Conservation (phyloP, 2,888 invertebrate species). For the Apamea epomidion region DNA sequence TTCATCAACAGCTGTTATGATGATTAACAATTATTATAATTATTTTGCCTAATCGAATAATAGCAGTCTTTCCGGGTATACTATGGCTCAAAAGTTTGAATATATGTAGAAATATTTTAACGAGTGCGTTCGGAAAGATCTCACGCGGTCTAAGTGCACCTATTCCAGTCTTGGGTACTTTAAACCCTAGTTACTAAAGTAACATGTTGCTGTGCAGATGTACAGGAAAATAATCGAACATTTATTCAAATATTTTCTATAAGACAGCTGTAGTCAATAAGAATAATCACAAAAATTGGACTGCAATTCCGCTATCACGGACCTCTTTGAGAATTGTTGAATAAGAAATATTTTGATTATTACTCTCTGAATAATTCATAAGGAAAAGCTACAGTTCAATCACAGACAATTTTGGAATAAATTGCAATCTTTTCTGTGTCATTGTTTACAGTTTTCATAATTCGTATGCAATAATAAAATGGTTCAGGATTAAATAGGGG, state of each 20-base stretch:
- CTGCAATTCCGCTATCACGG: constrained; percentile 16
- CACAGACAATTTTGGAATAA: constrained; percentile 45
- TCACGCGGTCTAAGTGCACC: background rate
- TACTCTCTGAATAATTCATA: constrained; percentile 21
- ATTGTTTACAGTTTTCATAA: constrained; percentile 30
- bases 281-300: constrained; percentile 5
- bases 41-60: constrained; percentile 38
- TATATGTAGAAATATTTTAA: constrained; percentile 6
- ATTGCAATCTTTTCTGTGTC: constrained; percentile 58
- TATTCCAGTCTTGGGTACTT: background rate
- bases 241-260: constrained; percentile 2
- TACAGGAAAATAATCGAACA: constrained; percentile 5
- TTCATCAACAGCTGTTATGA: background rate
- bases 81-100: constrained; percentile 47
- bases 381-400: constrained; percentile 29
- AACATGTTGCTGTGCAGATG: constrained; percentile 18
- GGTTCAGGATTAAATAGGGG: constrained; percentile 20
- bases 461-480: constrained; percentile 4
- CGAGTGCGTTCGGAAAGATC: constrained; percentile 19
- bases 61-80: constrained; percentile 57
- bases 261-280: background rate
- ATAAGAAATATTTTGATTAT: background rate
- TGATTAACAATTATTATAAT: constrained; percentile 13
- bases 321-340: constrained; percentile 2
- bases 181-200: constrained; percentile 2